Evolutionary conservation across 2,888 invertebrate genomes (phyloP), one percentile per base, ranked within the genome.

Genomic region (Myopa tessellatipennis): DNA sequence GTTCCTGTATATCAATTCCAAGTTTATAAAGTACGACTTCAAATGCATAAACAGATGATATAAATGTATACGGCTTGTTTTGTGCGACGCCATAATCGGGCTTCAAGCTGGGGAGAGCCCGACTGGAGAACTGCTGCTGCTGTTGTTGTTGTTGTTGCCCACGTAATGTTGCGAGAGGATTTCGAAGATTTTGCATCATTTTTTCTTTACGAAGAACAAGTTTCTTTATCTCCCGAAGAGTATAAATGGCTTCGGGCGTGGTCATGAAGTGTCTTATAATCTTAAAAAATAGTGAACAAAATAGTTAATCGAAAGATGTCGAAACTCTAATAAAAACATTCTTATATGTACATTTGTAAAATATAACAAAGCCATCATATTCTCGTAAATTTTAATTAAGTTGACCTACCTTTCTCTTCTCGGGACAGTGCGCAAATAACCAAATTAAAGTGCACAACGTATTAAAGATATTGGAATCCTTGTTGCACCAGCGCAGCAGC

Each of bases 401-500:
- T 4, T 14, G 8, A 67, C 81, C 78, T 80, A 89, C 89, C 82
- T 81, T 80, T 74, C 87, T 85, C 79, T 89, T 89, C 36, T 84
- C 83, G 16, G 87, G 85, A 60, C 86, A 88, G 78, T 89, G 89
- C 0, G 88, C 89, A 85, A 93, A 93, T 14, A 94, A 88, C 93
- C 93, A 94, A 61, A 94, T 86, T 52, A 93, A 90, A 0, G 94
- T 94, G 72, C 92, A 91, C 45, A 94, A 86, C 38, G 92, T 91
- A 82, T 92, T 92, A 83, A 93, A 93, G 74, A 93, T 87, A 67
- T 91, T 90, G 6, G 90, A 90, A 83, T 94, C 93, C 83, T 92
- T 93, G 83, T 92, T 93, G 84, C 93, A 93, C 89, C 92, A 94
- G 76, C 93, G 91, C 86, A 91, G 88, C 90, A 95, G 90, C 85